A percentile compares a stretch with the other conserved stretches of the same genome.
Evolutionary conservation across 2,888 invertebrate genomes (phyloP).

Genomic region (Drosophila falleni): DNA sequence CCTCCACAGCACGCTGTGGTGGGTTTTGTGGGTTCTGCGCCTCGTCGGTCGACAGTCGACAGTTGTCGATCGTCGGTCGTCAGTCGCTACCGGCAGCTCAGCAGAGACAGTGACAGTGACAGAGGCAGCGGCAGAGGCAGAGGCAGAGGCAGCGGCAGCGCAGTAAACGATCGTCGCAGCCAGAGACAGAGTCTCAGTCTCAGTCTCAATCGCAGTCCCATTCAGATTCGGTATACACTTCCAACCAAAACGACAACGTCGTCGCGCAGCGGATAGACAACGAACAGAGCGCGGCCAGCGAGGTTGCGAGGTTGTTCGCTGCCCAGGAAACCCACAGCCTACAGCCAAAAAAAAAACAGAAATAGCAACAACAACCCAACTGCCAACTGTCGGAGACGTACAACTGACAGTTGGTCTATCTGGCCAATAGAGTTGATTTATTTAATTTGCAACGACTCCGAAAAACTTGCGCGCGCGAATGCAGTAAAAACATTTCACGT

Average conservation of each 20-base stretch:
- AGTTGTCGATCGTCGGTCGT: slow-evolving; percentile 4
- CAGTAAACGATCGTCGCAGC: slow-evolving; percentile 40
- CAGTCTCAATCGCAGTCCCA: slow-evolving; percentile 31
- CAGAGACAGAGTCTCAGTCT: slow-evolving; percentile 40
- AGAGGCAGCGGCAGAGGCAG: neutral
- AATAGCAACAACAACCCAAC: slow-evolving; percentile 14
- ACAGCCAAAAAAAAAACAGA: slow-evolving; percentile 25
- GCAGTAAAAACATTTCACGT: slow-evolving; percentile 23
- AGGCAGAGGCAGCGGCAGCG: slow-evolving; percentile 28
- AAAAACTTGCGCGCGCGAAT: slow-evolving; percentile 10
- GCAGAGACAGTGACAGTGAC: neutral
- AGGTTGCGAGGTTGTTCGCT: slow-evolving; percentile 60
- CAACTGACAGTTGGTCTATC: slow-evolving; percentile 36
- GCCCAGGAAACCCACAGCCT: slow-evolving; percentile 53
- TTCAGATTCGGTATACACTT: slow-evolving; percentile 49
- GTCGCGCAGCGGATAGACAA: slow-evolving; percentile 63
- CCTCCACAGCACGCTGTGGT: slow-evolving; percentile 48
- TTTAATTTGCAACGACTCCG: slow-evolving; percentile 48
- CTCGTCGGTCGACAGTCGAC: slow-evolving; percentile 9
- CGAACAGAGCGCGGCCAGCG: slow-evolving; percentile 58
- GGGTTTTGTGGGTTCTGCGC: slow-evolving; percentile 55
- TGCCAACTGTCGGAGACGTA: slow-evolving; percentile 21
- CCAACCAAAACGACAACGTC: slow-evolving; percentile 67
- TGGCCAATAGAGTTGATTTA: slow-evolving; percentile 60
- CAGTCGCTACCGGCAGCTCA: slow-evolving; percentile 48